phyloP scores from a whole-genome alignment of 2,888 invertebrate genomes.

The Pristionchus arcanus region DNA sequence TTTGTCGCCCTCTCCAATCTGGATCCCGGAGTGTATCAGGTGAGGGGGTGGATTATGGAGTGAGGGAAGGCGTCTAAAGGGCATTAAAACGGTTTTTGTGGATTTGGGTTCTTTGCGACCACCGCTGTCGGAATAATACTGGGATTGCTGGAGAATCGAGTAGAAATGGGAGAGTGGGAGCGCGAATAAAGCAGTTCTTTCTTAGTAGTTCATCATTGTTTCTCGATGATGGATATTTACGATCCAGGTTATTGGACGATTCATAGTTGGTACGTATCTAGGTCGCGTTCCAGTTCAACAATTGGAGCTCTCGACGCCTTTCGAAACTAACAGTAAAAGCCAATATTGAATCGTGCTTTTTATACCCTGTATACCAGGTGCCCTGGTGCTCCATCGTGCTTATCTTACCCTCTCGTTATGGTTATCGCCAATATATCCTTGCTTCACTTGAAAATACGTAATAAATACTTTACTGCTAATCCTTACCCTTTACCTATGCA shows the following conservation, averaged over 20 bases:
- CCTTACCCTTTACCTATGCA: constrained; percentile 57
- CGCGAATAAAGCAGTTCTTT: too few species aligned
- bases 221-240: neutral
- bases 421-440: neutral
- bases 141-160: neutral
- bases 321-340: too few species aligned
- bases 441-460: neutral
- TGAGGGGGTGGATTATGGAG: too few species aligned
- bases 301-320: too few species aligned
- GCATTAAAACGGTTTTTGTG: neutral
- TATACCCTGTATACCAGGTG: neutral
- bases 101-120: neutral
- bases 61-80: neutral
- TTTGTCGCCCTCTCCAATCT: constrained; percentile 79
- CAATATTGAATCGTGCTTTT: neutral
- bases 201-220: too few species aligned
- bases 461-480: neutral
- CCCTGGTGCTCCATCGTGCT: neutral
- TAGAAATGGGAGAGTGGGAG: too few species aligned
- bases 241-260: neutral
- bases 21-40: constrained; percentile 79
- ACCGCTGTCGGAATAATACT: neutral
- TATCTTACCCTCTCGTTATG: neutral
- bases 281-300: too few species aligned
- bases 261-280: too few species aligned